Conservation (phyloP, 2,797 vertebrate species). For the Gallinago solitaria region DNA sequence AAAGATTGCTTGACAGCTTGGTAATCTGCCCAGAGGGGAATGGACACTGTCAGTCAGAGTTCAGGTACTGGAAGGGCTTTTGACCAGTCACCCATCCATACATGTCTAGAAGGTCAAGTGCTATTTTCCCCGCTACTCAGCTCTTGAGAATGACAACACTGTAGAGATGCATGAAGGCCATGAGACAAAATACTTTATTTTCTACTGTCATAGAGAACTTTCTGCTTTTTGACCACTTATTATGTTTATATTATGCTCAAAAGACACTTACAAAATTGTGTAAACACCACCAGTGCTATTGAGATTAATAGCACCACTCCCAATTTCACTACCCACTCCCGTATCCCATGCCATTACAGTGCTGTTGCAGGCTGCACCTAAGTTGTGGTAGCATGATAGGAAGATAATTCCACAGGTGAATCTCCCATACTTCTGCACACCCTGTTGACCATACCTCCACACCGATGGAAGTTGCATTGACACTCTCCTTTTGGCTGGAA, state of each 20-base stretch:
- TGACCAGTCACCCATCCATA: not conserved
- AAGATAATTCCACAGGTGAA: not conserved
- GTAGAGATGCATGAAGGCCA: not conserved
- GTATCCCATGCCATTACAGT: not conserved
- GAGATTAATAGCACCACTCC: not conserved
- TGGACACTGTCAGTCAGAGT: not conserved
- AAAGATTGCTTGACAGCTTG: not conserved
- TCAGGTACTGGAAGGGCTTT: not conserved
- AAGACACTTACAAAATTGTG: not conserved
- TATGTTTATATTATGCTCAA: not conserved
- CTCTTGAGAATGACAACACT: not conserved
- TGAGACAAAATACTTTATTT: not conserved
- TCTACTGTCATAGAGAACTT: not conserved
- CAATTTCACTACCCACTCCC: not conserved
- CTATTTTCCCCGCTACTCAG: not conserved
- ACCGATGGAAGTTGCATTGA: fast-evolving
- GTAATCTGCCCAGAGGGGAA: not conserved
- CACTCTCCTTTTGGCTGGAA: not conserved
- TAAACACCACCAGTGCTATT: not conserved
- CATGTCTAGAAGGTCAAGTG: not conserved
- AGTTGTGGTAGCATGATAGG: not conserved
- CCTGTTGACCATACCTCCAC: not conserved
- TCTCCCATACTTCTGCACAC: not conserved
- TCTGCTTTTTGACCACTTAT: not conserved
- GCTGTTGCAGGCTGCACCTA: not conserved